Conservation (phyloP, 2,113 vertebrate species). For the Corythornis madagascariensis region DNA sequence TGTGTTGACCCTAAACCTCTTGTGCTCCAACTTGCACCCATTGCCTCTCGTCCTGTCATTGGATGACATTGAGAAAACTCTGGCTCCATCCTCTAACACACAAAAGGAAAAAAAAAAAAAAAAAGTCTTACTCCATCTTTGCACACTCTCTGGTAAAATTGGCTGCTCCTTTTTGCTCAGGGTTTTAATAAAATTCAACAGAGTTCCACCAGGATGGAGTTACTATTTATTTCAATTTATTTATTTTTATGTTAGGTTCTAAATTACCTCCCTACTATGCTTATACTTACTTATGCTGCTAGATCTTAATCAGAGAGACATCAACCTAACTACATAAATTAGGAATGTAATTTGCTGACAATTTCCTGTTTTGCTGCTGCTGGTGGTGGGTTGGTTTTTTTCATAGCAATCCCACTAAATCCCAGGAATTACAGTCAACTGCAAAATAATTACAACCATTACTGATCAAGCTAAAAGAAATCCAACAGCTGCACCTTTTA, state of each 20-base stretch:
- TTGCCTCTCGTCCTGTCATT: too few relatives aligned
- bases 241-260: neutral
- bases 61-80: too few relatives aligned
- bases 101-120: too few relatives aligned
- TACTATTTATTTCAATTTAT: neutral
- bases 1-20: too few relatives aligned
- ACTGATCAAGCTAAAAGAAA: slow-evolving; percentile 56
- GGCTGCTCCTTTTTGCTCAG: neutral
- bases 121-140: neutral
- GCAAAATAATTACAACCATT: slow-evolving; percentile 47
- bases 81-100: too few relatives aligned
- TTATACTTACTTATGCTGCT: neutral
- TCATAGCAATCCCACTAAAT: slow-evolving; percentile 25
- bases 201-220: neutral
- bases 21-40: too few relatives aligned
- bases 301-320: neutral
- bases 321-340: neutral
- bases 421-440: slow-evolving; percentile 38
- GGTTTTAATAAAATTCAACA: neutral
- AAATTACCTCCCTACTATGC: slow-evolving; percentile 21
- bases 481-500: slow-evolving; percentile 33
- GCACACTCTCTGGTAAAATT: neutral
- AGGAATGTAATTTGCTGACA: slow-evolving; percentile 7
- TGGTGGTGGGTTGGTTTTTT: neutral
- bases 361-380: neutral